Conservation (phyloP, 1,140 invertebrate species). For the Colletes latitarsis region DNA sequence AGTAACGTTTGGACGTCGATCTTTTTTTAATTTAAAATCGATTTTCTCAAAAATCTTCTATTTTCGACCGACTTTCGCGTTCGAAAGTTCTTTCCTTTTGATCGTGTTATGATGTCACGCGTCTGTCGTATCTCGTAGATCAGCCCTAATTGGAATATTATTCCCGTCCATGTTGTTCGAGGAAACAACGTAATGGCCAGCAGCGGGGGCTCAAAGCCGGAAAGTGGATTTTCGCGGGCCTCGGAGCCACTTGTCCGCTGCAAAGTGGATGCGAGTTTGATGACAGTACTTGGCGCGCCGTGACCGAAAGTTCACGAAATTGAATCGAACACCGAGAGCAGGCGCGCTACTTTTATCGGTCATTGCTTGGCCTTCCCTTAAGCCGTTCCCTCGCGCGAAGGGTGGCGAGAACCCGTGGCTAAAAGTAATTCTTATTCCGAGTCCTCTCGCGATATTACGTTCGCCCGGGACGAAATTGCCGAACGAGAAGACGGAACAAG, state of each 20-base stretch:
- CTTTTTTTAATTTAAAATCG: too few relatives aligned
- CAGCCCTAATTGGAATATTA: constrained; percentile 47
- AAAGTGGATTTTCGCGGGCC: constrained; percentile 46
- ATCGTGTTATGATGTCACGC: neutral
- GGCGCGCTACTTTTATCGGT: constrained; percentile 32
- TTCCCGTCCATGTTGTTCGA: constrained; percentile 30
- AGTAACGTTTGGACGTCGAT: too few relatives aligned
- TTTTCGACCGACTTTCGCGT: too few relatives aligned
- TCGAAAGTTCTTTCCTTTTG: too few relatives aligned
- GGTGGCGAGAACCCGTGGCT: neutral
- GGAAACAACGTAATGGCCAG: constrained; percentile 21
- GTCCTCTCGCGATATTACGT: constrained; percentile 17
- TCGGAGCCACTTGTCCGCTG: constrained; percentile 35
- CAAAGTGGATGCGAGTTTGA: constrained; percentile 58
- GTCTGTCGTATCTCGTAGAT: neutral
- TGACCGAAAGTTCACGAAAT: constrained; percentile 49
- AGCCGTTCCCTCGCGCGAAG: neutral
- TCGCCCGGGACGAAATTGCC: constrained; percentile 4
- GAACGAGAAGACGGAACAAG: neutral
- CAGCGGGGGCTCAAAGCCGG: neutral
- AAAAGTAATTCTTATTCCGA: constrained; percentile 21
- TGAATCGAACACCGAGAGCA: constrained; percentile 49
- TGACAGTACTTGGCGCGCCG: constrained; percentile 27
- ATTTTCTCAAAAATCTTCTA: too few relatives aligned
- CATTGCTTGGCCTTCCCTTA: constrained; percentile 2